Base-by-base conservation (phyloP, 1,140 invertebrate genomes). In the Ephestia elutella region DNA sequence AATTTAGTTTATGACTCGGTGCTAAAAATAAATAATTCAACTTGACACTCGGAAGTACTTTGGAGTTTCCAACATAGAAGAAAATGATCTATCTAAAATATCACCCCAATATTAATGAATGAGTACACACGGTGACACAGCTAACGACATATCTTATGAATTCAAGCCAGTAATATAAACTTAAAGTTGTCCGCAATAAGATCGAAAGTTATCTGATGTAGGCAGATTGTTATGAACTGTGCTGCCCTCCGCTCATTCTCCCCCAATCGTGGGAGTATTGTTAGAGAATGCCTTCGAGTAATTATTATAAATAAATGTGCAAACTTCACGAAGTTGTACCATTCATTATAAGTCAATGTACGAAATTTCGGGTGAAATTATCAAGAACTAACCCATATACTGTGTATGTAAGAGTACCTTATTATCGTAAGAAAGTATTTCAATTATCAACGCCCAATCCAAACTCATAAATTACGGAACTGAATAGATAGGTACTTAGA, bases 291-390 rank as follows among this genome's bases (percentile, higher is more conserved):
- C 71, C 73, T 75, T 61, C 55, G 56, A 38, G 70, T 78, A 76
- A 81, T 79, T 75, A 78, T 75, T 72, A 69, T 71, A 71, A 81
- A 77, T 72, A 74, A 76, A 73, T 70, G 73, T 71, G 70, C 66
- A 66, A 73, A 76, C 65, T 71, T 70, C 28, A 54, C 53, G 28
- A 72, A 68, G 54, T 70, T 70, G 49, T 35, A 49, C 66, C 66
- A 68, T 72, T 74, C 69, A 65, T 72, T 68, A 65, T 19, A 55
- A 57, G 60, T 68, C 71, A 70, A 76, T 73, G 68, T 55, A 63
- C 58, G 48, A 51, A 51, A 17, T 44, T 44, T 32, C 8, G 4
- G 9, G 4, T 32, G 11, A 32, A 32, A 32, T 32, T 7, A 32
- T 11, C 1, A 32, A 7, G 3, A 32, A 32, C 30, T 32, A 32